These are phyloP conservation scores for Tipula helvola DNA, from an alignment of 2,888 invertebrate species.

Conservation along the genomic window DNA sequence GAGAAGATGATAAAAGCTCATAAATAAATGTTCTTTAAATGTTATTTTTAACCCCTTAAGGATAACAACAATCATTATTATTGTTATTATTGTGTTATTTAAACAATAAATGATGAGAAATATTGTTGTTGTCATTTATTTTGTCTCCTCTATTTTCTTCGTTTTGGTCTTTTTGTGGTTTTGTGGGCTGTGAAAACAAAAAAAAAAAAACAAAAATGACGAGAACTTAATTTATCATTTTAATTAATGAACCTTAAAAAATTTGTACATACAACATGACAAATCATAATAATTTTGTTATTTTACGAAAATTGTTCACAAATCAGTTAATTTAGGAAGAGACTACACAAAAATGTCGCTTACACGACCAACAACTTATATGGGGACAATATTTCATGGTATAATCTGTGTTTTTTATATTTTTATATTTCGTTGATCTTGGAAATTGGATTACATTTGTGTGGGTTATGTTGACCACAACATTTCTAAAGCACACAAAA, in stretches of 20 bases:
- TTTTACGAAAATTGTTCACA: not conserved
- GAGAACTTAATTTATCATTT: slow-evolving; percentile 4
- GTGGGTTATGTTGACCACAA: not conserved
- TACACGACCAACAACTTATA: too few relatives aligned
- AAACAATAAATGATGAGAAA: not conserved
- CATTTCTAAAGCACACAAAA: not conserved
- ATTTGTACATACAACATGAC: not conserved
- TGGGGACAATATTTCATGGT: not conserved
- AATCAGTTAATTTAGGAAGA: not conserved
- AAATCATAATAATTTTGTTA: not conserved
- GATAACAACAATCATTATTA: not conserved
- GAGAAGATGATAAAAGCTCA: not conserved
- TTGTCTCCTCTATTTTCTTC: too few relatives aligned
- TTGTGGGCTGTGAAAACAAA: not conserved
- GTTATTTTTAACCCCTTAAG: not conserved
- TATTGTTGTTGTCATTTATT: not conserved
- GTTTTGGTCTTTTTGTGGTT: not conserved
- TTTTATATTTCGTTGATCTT: not conserved
- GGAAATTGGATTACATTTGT: not conserved
- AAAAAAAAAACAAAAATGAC: too few relatives aligned
- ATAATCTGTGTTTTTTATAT: too few relatives aligned
- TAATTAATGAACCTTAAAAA: not conserved
- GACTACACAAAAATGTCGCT: not conserved
- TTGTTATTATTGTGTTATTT: not conserved
- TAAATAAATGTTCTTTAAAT: not conserved